Conservation (phyloP, 2,888 invertebrate species). For the Rhabditoides inermis region DNA sequence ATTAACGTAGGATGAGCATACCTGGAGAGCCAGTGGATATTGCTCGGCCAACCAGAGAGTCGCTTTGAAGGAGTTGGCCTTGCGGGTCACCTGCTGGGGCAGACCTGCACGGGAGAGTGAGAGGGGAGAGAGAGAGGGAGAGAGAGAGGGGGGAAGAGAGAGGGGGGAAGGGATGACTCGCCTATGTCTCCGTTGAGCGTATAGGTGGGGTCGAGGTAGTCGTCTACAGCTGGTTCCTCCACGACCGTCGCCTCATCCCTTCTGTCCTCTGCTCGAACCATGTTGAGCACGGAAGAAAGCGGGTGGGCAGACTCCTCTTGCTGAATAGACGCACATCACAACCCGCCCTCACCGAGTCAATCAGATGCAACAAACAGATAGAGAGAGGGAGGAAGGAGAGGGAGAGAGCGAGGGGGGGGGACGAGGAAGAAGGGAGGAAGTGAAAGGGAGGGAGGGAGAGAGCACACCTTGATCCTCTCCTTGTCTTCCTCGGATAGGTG, state of each 20-base stretch:
- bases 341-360: slow-evolving; percentile 4
- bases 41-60: slow-evolving; percentile 89
- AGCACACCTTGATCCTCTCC: slow-evolving; percentile 53
- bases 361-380: not conserved
- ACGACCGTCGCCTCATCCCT: slow-evolving; percentile 15
- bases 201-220: slow-evolving; percentile 75
- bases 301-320: slow-evolving; percentile 21
- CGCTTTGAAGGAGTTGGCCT: slow-evolving; percentile 61
- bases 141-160: no score
- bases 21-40: slow-evolving; percentile 84
- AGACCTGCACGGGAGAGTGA: no score
- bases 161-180: no score
- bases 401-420: slow-evolving; percentile 60
- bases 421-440: slow-evolving; percentile 63
- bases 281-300: slow-evolving; percentile 22
- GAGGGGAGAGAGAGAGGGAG: no score
- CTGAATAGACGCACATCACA: not conserved
- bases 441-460: not conserved
- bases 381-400: not conserved
- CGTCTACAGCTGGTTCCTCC: slow-evolving; percentile 68
- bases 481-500: slow-evolving; percentile 76
- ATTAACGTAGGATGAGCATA: slow-evolving; percentile 60
- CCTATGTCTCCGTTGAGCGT: slow-evolving; percentile 55
- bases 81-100: slow-evolving; percentile 19
- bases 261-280: slow-evolving; percentile 19